Conservation (phyloP, 2,797 vertebrate genomes). For the Rhincodon typus region DNA sequence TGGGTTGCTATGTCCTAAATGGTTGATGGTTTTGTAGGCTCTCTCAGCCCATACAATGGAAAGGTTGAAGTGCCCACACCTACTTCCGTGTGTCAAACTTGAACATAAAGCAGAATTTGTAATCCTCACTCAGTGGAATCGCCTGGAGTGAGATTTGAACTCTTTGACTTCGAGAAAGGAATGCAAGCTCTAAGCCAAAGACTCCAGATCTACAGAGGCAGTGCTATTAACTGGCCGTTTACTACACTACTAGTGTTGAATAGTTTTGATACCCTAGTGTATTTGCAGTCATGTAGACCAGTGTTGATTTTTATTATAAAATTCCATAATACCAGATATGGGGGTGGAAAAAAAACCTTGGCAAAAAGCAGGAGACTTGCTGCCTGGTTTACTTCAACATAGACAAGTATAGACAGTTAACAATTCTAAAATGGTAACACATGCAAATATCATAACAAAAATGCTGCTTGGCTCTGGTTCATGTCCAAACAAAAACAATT, state of each 20-base stretch:
- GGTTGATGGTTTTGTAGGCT: no score
- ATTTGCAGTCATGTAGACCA: neutral
- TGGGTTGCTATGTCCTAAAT: neutral
- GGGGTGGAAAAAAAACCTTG: no score
- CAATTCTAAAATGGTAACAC: neutral
- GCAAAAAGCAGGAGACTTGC: no score
- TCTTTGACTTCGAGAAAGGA: neutral
- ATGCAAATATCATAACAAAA: neutral
- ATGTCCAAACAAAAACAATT: neutral
- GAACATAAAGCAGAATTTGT: neutral
- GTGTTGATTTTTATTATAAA: neutral
- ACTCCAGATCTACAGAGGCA: neutral
- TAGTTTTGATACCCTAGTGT: neutral
- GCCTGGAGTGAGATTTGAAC: neutral
- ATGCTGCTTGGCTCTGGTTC: neutral
- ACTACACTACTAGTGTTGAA: neutral
- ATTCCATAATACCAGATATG: neutral
- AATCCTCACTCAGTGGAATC: neutral
- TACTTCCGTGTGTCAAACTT: neutral
- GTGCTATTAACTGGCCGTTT: neutral
- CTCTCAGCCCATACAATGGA: neutral
- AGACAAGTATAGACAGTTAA: neutral
- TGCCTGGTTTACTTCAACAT: no score
- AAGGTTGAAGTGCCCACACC: neutral
- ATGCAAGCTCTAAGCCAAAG: neutral